Conservation (phyloP, 1,140 invertebrate species). For the Pseudomyrmex gracilis region DNA sequence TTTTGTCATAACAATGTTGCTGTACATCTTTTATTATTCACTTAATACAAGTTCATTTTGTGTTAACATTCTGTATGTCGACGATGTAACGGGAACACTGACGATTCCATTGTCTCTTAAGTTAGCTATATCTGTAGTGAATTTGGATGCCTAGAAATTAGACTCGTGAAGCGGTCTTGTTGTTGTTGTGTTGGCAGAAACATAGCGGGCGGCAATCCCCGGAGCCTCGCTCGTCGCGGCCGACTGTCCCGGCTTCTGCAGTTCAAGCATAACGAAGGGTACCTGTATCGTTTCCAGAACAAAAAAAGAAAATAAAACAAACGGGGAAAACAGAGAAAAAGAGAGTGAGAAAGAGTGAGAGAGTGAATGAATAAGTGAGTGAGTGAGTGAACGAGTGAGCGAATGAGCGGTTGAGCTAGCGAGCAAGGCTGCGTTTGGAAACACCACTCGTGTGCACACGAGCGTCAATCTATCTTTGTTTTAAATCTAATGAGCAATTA, state of each 20-base stretch:
- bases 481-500: no score
- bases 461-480: no score
- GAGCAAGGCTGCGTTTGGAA: no score
- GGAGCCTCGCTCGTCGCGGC: slow-evolving; percentile 93
- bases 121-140: slow-evolving; percentile 76
- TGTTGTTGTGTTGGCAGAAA: slow-evolving; percentile 87
- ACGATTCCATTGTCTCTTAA: slow-evolving; percentile 81
- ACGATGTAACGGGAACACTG: background rate
- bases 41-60: background rate
- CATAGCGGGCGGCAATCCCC: slow-evolving; percentile 90
- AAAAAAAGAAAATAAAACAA: slow-evolving; percentile 65
- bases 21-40: no score
- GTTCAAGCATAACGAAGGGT: slow-evolving; percentile 95
- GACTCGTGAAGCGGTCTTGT: slow-evolving; percentile 85
- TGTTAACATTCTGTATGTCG: background rate
- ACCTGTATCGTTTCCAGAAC: slow-evolving; percentile 86
- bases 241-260: slow-evolving; percentile 95
- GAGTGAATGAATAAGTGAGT: background rate
- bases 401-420: no score
- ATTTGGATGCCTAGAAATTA: slow-evolving; percentile 85
- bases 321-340: slow-evolving; percentile 20
- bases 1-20: no score
- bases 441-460: no score
- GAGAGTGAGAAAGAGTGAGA: background rate
- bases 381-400: slow-evolving; percentile 19